These are phyloP conservation scores for Amblyopsis rosae DNA, from an alignment of 2,113 vertebrate genomes.

Conservation along the genomic window DNA sequence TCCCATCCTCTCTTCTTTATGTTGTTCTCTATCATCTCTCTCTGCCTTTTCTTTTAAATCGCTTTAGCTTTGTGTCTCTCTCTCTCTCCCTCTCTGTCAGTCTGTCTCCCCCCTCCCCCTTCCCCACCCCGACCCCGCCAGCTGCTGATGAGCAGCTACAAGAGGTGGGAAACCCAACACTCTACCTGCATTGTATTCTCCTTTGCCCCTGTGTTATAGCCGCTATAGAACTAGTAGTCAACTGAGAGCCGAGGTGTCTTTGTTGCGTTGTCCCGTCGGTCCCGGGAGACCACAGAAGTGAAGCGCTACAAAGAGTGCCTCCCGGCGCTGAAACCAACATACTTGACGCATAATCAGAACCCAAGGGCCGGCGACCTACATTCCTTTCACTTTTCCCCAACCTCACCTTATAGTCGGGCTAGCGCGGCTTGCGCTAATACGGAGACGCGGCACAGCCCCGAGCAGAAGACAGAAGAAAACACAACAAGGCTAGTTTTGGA, in stretches of 20 bases:
- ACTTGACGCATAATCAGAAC: conserved; percentile 8
- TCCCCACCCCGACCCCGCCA: not conserved
- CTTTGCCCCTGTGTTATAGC: conserved; percentile 16
- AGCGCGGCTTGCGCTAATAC: not conserved
- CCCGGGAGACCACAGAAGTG: not conserved
- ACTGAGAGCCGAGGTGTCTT: not conserved
- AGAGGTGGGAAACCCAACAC: conserved; percentile 22
- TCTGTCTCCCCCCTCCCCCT: conserved; percentile 3
- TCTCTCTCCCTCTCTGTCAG: not conserved
- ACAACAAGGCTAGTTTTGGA: conserved; percentile 54
- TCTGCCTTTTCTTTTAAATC: not conserved
- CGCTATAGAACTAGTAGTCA: not conserved
- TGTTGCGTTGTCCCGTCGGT: conserved; percentile 15
- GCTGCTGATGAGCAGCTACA: not conserved
- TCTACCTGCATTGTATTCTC: conserved; percentile 11
- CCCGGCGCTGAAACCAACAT: conserved; percentile 5
- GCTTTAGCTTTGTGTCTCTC: not conserved
- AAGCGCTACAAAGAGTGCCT: conserved; percentile 5
- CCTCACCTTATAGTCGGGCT: not conserved
- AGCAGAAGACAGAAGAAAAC: conserved; percentile 10
- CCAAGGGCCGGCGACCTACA: not conserved
- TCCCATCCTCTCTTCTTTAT: not conserved
- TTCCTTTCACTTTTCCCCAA: conserved; percentile 2
- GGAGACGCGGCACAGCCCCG: conserved; percentile 20
- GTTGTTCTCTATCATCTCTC: not conserved